phyloP scores from a whole-genome alignment of 2,797 vertebrate genomes.

The Coilia nasus region DNA sequence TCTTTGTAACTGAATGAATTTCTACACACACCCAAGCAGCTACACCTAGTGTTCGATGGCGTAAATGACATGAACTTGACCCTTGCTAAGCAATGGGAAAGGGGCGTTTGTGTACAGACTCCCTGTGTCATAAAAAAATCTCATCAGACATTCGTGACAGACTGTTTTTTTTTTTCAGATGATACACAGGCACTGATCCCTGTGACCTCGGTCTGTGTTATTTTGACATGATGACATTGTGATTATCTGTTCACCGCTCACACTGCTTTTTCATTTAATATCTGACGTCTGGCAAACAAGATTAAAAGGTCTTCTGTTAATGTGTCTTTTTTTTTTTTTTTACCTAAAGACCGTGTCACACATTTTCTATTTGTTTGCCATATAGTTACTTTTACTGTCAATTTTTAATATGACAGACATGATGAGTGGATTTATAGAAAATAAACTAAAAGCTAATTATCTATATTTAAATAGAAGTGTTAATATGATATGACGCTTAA shows the following conservation, averaged over 20 bases:
- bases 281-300: background rate
- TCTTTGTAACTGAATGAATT: background rate
- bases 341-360: background rate
- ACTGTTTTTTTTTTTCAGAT: background rate
- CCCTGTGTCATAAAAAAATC: background rate
- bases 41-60: background rate
- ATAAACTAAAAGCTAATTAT: no score
- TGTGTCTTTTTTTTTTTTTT: background rate
- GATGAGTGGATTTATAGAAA: no score
- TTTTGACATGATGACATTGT: no score
- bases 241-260: no score
- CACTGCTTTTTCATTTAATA: no score
- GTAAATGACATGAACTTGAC: background rate
- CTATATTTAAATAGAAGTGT: no score
- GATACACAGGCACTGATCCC: background rate
- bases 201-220: background rate
- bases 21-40: background rate
- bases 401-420: no score
- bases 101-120: background rate
- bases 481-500: no score
- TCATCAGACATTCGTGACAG: background rate
- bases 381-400: no score
- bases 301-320: slow-evolving; percentile 4
- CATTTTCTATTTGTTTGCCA: background rate
- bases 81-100: background rate